Evolutionary conservation across 53 echinoderm and acorn worm genomes (phyloP), one percentile per base, ranked within the genome.

Genomic region (Zoroaster sp.): DNA sequence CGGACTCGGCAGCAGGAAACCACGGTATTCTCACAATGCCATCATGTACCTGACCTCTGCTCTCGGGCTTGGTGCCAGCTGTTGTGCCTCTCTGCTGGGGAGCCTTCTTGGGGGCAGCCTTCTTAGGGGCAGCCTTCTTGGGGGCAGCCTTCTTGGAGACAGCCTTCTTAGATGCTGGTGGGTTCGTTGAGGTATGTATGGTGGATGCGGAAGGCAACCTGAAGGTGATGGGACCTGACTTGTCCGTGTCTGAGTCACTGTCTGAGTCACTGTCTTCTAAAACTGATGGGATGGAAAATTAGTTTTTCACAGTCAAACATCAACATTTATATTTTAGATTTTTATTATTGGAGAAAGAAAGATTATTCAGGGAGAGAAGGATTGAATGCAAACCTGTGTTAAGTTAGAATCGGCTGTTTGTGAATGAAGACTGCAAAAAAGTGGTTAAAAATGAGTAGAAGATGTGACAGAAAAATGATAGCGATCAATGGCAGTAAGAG

Each of bases 241-340:
- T 18, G 32, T 87, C 74, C 4, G 75, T 4, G 32, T 87, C 74
- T 2, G 87, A 75, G 30, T 77, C 88, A 14, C 25, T 13, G 0
- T 30, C 75, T 41, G n/a, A n/a, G n/a, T n/a, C n/a, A 34, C 86
- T 72, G 72, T 49, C 86, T 33, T 87, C 74, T 25, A 73, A 63
- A 42, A 87, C 87, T 74, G 71, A 21, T 14, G 44, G 66, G 33
- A 39, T 5, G 4, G 11, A 46, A 47, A 23, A 34, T 13, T 5
- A n/a, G n/a, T n/a, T n/a, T n/a, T n/a, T n/a, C n/a, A n/a, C n/a
- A n/a, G n/a, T n/a, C n/a, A n/a, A n/a, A n/a, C n/a, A n/a, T n/a
- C n/a, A n/a, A n/a, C n/a, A n/a, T n/a, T n/a, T n/a, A n/a, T n/a
- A n/a, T n/a, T n/a, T n/a, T n/a, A n/a, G n/a, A n/a, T n/a, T n/a